These are phyloP conservation scores for Nerophis ophidion DNA, from an alignment of 2,113 vertebrate genomes.

Conservation along the genomic window DNA sequence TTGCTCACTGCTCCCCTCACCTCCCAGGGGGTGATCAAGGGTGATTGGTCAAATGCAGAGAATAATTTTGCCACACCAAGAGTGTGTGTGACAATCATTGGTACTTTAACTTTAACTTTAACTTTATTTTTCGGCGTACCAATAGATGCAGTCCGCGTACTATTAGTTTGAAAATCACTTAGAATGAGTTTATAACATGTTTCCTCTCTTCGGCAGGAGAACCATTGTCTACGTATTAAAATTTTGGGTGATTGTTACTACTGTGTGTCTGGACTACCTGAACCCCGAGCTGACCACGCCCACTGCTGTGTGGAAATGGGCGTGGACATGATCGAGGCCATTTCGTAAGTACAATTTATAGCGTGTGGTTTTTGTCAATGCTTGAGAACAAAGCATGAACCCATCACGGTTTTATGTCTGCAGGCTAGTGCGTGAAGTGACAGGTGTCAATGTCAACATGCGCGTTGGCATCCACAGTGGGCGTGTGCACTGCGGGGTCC, in stretches of 20 bases:
- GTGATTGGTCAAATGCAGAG: too few species aligned
- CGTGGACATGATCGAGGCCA: conserved; percentile 96
- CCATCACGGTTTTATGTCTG: not conserved
- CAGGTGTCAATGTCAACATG: conserved; percentile 97
- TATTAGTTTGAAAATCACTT: too few species aligned
- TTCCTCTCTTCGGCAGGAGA: conserved; percentile 73
- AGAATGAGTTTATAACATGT: too few species aligned
- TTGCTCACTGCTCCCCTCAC: too few species aligned
- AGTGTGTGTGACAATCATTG: too few species aligned
- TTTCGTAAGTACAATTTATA: conserved; percentile 79
- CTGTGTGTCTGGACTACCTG: conserved; percentile 89
- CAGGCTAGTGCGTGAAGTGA: conserved; percentile 93
- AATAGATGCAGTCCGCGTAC: too few species aligned
- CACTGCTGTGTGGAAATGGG: conserved; percentile 98
- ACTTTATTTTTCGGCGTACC: too few species aligned
- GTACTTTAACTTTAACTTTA: too few species aligned
- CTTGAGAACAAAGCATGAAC: not conserved
- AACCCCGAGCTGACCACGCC: conserved; percentile 88
- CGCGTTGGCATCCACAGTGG: conserved; percentile 95
- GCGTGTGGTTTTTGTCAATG: not conserved
- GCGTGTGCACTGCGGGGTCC: conserved; percentile 89
- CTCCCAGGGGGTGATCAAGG: too few species aligned
- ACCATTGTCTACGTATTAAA: conserved; percentile 94
- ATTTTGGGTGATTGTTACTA: conserved; percentile 96
- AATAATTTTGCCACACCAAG: too few species aligned